phyloP scores from a whole-genome alignment of 2,797 vertebrate species.

The Anguilla pacifica region DNA sequence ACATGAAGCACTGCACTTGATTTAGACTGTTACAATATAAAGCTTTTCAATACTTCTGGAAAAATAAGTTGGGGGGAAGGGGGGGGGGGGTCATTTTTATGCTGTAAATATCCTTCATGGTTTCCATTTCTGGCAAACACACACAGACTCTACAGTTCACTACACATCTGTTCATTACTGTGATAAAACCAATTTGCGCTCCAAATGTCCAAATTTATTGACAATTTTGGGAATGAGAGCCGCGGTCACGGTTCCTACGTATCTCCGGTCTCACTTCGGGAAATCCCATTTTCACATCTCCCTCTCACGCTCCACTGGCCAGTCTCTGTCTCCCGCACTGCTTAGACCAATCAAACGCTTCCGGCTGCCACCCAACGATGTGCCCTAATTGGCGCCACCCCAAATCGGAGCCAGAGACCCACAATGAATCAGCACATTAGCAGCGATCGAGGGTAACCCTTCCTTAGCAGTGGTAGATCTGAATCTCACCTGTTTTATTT shows the following conservation, averaged over 20 bases:
- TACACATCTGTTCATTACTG: constrained; percentile 7
- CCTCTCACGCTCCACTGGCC: background rate
- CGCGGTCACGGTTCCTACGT: background rate
- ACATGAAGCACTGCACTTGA: background rate
- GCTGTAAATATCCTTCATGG: background rate
- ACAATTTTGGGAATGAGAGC: background rate
- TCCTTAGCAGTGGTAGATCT: background rate
- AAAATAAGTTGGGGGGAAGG: background rate
- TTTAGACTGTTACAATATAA: background rate
- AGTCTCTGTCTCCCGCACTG: background rate
- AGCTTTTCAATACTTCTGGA: background rate
- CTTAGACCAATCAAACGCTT: background rate
- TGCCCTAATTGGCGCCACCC: constrained; percentile 4
- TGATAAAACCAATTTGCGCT: constrained; percentile 16
- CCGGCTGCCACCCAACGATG: background rate
- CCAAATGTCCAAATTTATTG: background rate
- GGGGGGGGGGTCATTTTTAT: background rate
- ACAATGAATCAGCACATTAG: constrained; percentile 2
- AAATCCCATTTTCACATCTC: constrained; percentile 13
- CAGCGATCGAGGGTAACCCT: background rate
- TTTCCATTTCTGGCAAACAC: background rate
- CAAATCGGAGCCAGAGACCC: background rate
- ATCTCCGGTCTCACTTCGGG: constrained; percentile 1
- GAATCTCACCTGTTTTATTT: background rate
- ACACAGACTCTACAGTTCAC: background rate